Evolutionary conservation across 1,140 invertebrate genomes (phyloP), one percentile per base, ranked within the genome.

Genomic region (Spodoptera litura): DNA sequence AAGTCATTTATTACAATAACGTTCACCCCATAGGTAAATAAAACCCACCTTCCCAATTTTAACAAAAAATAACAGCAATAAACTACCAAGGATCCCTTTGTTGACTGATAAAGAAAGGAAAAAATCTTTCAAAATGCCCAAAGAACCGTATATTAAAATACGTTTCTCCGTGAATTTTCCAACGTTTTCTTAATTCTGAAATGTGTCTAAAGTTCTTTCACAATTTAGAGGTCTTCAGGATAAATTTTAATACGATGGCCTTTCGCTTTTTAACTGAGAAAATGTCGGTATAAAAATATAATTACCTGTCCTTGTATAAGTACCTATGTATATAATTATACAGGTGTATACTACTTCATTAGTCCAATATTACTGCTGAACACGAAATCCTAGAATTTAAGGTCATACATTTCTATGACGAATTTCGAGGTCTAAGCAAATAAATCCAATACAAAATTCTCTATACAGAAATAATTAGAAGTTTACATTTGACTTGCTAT

Each of bases 1-100:
- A 74, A 74, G 71, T 74, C 71, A 74, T 74, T 74, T 74, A 74
- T 74, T 25, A 74, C 56, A 61, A 61, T 61, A 74, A 74, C 71
- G 71, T 51, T 58, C 53, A 20, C 53, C 20, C 56, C 5, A 12
- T 74, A 59, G 35, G 56, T 74, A 74, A 72, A 61, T 61, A 74
- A 49, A 44, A 35, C 20, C 20, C 38, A 56, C 5, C 68, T 72
- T 38, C 35, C 55, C 35, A 51, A 71, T 71, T 71, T 55, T 71
- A 20, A 38, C 12, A 4, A 35, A 35, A 71, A 55, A 55, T 56
- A 71, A 35, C 10, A 31, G 68, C 52, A 71, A 71, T 59, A 74
- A 44, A 74, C 71, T 74, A 61, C 56, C 38, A 31, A 61, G 25
- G 20, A 51, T 58, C 9, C 20, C 25, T 61, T 74, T 61, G 56